Evolutionary conservation across 2,113 vertebrate genomes (phyloP).

Genomic region (Proterorhinus semilunaris): DNA sequence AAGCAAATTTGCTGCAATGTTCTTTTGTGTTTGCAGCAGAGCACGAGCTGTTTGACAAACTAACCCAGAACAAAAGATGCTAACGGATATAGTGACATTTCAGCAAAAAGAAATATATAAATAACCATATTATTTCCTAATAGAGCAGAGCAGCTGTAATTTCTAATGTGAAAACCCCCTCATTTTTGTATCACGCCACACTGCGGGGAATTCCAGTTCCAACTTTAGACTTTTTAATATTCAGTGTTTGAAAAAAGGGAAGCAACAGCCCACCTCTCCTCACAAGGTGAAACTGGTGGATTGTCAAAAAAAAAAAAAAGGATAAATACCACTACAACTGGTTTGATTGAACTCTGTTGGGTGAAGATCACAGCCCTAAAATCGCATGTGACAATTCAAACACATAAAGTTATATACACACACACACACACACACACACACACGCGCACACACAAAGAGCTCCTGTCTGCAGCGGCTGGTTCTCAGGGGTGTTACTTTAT

Average conservation of each 20-base stretch:
- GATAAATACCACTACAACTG: slow-evolving; percentile 72
- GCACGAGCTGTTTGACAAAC: slow-evolving; percentile 49
- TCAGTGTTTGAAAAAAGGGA: slow-evolving; percentile 52
- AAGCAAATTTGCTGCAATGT: slow-evolving; percentile 57
- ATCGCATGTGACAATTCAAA: slow-evolving; percentile 98
- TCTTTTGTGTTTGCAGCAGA: slow-evolving; percentile 51
- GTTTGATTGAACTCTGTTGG: slow-evolving; percentile 82
- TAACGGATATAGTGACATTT: slow-evolving; percentile 52
- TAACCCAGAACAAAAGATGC: slow-evolving; percentile 62
- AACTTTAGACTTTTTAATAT: slow-evolving; percentile 62
- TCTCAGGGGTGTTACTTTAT: slow-evolving; percentile 94
- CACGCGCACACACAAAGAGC: slow-evolving; percentile 22
- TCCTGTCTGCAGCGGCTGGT: slow-evolving; percentile 71
- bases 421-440: slow-evolving; percentile 16
- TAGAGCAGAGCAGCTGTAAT: slow-evolving; percentile 51
- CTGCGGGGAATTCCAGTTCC: slow-evolving; percentile 66
- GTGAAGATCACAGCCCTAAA: slow-evolving; percentile 92
- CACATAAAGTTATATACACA: slow-evolving; percentile 68
- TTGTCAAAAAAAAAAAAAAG: slow-evolving; percentile 59
- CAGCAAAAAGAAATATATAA: slow-evolving; percentile 15
- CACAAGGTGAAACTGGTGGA: slow-evolving; percentile 27
- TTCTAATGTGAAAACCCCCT: slow-evolving; percentile 56
- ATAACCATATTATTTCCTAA: slow-evolving; percentile 44
- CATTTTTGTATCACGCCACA: slow-evolving; percentile 59
- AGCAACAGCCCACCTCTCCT: slow-evolving; percentile 30